Base-by-base conservation (phyloP, 2,888 invertebrate species). In the Salpingus planirostris region DNA sequence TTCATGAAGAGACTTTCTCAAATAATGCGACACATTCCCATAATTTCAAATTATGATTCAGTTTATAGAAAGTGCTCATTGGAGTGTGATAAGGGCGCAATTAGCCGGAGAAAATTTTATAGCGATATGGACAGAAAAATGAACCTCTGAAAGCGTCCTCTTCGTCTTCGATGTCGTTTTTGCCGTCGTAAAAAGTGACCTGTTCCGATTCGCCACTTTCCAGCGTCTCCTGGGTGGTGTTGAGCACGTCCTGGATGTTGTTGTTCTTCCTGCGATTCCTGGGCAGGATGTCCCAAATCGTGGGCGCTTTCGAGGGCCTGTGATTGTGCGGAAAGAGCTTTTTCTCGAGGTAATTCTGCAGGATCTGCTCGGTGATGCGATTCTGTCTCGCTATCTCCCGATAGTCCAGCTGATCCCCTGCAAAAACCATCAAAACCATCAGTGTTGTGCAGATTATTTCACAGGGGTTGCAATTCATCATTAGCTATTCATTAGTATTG, bases 161-260 rank as follows among this genome's bases (percentile, higher is more conserved):
- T 50, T 76, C 70, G 15, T 24, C 24, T 21, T 72, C 69, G 40
- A 66, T 65, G 5, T 18, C 18, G 47, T 74, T 73, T 52, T 77
- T 71, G 25, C 76, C 74, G 58, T 74, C 74, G 42, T 56, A 63
- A 31, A 62, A 58, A 21, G 60, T 49, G 24, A 80, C 73, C 51
- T 78, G 78, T 54, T 80, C 80, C 24, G 79, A 80, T 55, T 81
- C 81, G 3, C 78, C 80, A 44, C 76, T 79, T 57, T 80, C 78
- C 51, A 81, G 59, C 24, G 69, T 69, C 47, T 78, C 78, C 24
- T 46, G 33, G 2, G 39, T 33, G 22, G 27, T 31, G 8, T 36
- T 34, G 15, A 45, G 29, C 35, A 48, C 52, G 43, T 55, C 57
- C 35, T 59, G 56, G 27, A 59, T 58, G 30, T 55, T 52, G 21